phyloP scores from a whole-genome alignment of 2,113 vertebrate species.

The Proterorhinus semilunaris region DNA sequence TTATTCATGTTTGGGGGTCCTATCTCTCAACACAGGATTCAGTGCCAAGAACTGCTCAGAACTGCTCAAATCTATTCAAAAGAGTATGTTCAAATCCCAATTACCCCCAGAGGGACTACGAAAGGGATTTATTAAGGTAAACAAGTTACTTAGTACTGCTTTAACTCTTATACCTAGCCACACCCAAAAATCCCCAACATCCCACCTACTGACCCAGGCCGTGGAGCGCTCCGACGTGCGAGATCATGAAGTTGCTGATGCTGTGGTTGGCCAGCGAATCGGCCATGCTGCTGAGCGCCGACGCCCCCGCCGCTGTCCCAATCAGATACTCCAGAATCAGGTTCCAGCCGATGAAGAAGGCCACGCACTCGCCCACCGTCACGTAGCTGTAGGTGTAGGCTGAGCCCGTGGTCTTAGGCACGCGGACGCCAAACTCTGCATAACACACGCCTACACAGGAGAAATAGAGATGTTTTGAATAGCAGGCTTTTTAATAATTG shows the following conservation, averaged over 20 bases:
- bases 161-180: background rate
- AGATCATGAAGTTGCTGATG: conserved; percentile 93
- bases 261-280: conserved; percentile 96
- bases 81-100: too few species aligned
- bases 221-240: conserved; percentile 85
- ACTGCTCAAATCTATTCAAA: too few species aligned
- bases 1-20: too few species aligned
- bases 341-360: conserved; percentile 98
- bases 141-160: too few species aligned
- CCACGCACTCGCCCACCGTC: conserved; percentile 96
- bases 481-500: conserved; percentile 24
- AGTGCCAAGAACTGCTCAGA: too few species aligned
- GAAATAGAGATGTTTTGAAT: conserved; percentile 4
- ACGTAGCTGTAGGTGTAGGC: conserved; percentile 99
- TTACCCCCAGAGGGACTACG: too few species aligned
- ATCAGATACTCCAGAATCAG: conserved; percentile 98
- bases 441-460: conserved; percentile 89
- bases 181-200: background rate
- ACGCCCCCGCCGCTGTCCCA: conserved; percentile 92
- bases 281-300: conserved; percentile 98
- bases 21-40: too few species aligned
- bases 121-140: background rate
- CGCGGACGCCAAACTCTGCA: conserved; percentile 95
- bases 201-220: conserved; percentile 84
- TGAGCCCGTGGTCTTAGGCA: conserved; percentile 96